These are phyloP conservation scores for Cyclina sinensis DNA, from an alignment of 1,140 invertebrate species.

Conservation along the genomic window DNA sequence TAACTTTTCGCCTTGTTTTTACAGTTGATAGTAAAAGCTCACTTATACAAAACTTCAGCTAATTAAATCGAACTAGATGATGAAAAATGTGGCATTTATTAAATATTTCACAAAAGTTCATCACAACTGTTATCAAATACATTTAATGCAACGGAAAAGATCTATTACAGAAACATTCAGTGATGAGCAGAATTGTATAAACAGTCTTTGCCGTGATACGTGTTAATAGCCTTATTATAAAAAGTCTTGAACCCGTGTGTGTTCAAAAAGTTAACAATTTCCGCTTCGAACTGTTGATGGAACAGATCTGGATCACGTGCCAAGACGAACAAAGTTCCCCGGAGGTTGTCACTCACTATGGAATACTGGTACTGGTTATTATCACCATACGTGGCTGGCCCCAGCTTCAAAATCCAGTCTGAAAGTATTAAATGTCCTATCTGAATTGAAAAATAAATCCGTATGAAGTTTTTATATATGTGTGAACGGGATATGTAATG, in stretches of 20 bases:
- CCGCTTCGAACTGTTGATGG: slow-evolving; percentile 52
- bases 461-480: no score
- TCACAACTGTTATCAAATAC: background rate
- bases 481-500: no score
- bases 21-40: no score
- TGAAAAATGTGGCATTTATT: no score
- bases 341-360: slow-evolving; percentile 74
- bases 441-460: no score
- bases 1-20: no score
- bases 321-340: slow-evolving; percentile 75
- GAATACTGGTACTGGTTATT: slow-evolving; percentile 74
- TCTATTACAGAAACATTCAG: background rate
- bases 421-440: no score
- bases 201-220: slow-evolving; percentile 75
- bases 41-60: no score
- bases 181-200: slow-evolving; percentile 71
- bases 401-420: slow-evolving; percentile 79
- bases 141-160: no score
- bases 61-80: no score
- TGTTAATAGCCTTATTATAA: slow-evolving; percentile 73
- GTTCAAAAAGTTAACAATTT: slow-evolving; percentile 70
- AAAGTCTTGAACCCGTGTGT: slow-evolving; percentile 70
- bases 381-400: slow-evolving; percentile 69
- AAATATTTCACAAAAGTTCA: background rate
- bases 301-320: slow-evolving; percentile 72